phyloP scores from a whole-genome alignment of 2,113 vertebrate species.

The Dipodomys stephensi region DNA sequence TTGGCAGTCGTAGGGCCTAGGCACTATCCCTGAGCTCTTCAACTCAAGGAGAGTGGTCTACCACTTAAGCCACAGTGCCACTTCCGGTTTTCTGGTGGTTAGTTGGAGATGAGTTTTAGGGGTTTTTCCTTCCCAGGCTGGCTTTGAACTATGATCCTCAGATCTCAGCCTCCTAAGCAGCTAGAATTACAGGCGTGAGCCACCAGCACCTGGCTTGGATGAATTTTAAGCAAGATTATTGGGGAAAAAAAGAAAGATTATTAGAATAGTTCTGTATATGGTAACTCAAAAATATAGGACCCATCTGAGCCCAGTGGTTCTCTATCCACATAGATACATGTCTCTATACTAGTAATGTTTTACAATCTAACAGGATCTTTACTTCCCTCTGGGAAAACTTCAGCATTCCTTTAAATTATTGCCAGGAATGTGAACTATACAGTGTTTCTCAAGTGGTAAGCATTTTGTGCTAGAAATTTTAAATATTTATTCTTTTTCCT shows the following conservation, averaged over 20 bases:
- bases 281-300: background rate
- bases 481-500: slow-evolving; percentile 33
- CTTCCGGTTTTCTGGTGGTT: no score
- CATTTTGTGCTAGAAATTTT: background rate
- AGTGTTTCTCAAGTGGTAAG: background rate
- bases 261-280: background rate
- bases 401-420: background rate
- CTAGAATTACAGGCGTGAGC: background rate
- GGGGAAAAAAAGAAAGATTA: background rate
- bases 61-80: no score
- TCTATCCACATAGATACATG: background rate
- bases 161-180: no score
- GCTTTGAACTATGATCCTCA: no score
- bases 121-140: no score
- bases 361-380: background rate
- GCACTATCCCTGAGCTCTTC: no score
- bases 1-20: no score
- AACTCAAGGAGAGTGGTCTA: no score
- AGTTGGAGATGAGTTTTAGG: no score
- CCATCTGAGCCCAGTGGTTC: background rate
- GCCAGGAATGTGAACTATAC: background rate
- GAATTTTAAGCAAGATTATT: background rate
- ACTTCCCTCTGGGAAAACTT: background rate
- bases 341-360: background rate
- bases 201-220: no score